Percentiles rank a stretch among this genome's conserved stretches.
Evolutionary conservation across 53 echinoderm and acorn worm genomes (phyloP).

Genomic region (Apostichopus leukothele): DNA sequence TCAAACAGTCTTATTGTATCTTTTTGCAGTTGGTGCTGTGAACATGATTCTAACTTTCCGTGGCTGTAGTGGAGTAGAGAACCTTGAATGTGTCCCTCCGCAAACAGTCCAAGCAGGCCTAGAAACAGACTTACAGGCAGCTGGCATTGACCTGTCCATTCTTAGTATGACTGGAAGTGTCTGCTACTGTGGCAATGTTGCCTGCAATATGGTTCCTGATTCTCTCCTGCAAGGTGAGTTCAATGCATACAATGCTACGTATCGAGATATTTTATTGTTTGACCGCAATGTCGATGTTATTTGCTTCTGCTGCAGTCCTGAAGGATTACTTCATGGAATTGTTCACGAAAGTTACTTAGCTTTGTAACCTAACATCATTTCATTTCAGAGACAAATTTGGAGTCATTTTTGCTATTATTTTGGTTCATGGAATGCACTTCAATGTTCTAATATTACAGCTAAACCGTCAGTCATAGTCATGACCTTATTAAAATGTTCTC

Average conservation of each 20-base stretch:
- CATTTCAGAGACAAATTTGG: too few relatives aligned
- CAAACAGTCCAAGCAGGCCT: neutral
- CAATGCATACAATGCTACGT: neutral
- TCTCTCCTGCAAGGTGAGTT: slow-evolving; percentile 11
- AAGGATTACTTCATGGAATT: too few relatives aligned
- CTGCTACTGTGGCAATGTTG: slow-evolving; percentile 23
- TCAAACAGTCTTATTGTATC: neutral
- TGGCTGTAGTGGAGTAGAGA: neutral
- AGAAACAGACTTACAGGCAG: slow-evolving; percentile 13
- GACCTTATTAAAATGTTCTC: too few relatives aligned
- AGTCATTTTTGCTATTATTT: too few relatives aligned
- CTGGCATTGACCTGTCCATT: neutral
- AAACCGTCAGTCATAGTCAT: too few relatives aligned
- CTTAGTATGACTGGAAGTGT: slow-evolving; percentile 24
- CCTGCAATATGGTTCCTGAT: neutral
- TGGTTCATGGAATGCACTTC: too few relatives aligned
- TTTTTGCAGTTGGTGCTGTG: neutral
- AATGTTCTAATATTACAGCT: too few relatives aligned
- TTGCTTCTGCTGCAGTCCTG: too few relatives aligned
- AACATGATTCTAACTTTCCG: slow-evolving; percentile 20
- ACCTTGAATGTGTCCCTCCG: neutral
- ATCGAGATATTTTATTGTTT: too few relatives aligned
- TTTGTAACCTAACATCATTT: too few relatives aligned
- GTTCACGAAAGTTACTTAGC: too few relatives aligned
- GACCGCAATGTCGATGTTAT: too few relatives aligned